phyloP scores from a whole-genome alignment of 1,140 invertebrate species.

The Drosophila quadrilineata region DNA sequence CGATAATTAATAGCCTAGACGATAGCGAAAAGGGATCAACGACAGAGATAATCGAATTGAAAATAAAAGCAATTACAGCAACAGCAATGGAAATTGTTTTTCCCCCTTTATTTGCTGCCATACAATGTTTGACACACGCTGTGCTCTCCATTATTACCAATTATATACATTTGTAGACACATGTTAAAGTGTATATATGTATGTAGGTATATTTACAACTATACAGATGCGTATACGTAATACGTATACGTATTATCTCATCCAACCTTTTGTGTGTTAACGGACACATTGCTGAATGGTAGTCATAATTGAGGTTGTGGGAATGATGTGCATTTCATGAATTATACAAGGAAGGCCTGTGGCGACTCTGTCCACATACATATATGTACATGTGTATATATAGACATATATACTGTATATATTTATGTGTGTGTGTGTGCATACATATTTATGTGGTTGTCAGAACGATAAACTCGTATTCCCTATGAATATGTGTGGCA shows the following conservation, averaged over 20 bases:
- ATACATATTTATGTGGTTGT: slow-evolving; percentile 34
- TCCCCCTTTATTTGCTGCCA: not conserved
- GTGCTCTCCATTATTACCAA: slow-evolving; percentile 10
- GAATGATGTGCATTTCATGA: slow-evolving; percentile 78
- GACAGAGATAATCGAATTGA: too few species aligned
- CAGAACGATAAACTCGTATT: slow-evolving; percentile 38
- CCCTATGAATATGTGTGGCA: slow-evolving; percentile 38
- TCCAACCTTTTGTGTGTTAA: slow-evolving; percentile 26
- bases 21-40: too few species aligned
- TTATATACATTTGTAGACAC: slow-evolving; percentile 2
- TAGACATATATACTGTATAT: not conserved
- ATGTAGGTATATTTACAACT: not conserved
- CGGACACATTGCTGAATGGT: slow-evolving; percentile 48
- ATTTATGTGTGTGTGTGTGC: slow-evolving; percentile 20
- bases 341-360: slow-evolving; percentile 60
- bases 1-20: too few species aligned
- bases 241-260: slow-evolving; percentile 37
- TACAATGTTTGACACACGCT: not conserved
- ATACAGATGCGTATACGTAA: too few species aligned
- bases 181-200: not conserved
- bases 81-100: not conserved
- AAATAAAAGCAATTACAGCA: too few species aligned
- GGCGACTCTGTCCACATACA: slow-evolving; percentile 17
- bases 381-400: slow-evolving; percentile 12
- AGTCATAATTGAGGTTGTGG: slow-evolving; percentile 71